Conservation (phyloP, 2,888 invertebrate species). For the Nomada fabriciana region DNA sequence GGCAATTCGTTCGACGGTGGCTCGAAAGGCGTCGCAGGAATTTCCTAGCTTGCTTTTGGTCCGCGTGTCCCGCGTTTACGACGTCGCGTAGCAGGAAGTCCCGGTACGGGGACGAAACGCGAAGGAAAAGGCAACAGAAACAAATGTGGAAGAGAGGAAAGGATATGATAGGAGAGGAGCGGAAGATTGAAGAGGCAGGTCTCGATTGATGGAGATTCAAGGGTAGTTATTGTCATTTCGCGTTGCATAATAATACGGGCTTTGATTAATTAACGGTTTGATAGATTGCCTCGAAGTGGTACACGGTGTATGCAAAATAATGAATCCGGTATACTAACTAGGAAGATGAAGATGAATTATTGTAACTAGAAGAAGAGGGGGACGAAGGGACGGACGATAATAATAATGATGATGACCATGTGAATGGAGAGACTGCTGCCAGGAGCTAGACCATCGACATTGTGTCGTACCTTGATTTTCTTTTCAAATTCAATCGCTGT, state of each 20-base stretch:
- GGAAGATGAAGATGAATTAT: constrained; percentile 75
- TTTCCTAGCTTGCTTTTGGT: constrained; percentile 9
- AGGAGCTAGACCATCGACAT: constrained; percentile 61
- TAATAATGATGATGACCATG: constrained; percentile 70
- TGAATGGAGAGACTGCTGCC: constrained; percentile 50
- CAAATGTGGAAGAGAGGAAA: constrained; percentile 17
- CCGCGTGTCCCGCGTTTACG: constrained; percentile 13
- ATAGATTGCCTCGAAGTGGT: constrained; percentile 75
- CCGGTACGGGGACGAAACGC: background rate
- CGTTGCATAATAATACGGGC: constrained; percentile 70
- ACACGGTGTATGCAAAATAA: constrained; percentile 69
- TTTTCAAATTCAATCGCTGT: constrained; percentile 60
- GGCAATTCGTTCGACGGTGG: constrained; percentile 15
- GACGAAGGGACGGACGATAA: constrained; percentile 31
- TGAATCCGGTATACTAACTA: constrained; percentile 74
- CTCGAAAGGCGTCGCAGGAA: constrained; percentile 17
- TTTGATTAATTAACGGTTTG: constrained; percentile 79
- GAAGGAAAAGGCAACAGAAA: constrained; percentile 29
- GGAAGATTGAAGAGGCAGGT: constrained; percentile 69
- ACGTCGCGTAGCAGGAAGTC: constrained; percentile 11
- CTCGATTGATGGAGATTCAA: constrained; percentile 51
- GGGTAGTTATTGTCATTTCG: constrained; percentile 74
- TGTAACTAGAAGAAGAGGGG: constrained; percentile 57
- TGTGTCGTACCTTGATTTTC: constrained; percentile 53
- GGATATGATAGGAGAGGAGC: background rate